Percentiles rank a stretch among this genome's conserved stretches.
These are phyloP conservation scores for Calliopsis andreniformis DNA, from an alignment of 1,140 invertebrate species.

Conservation along the genomic window DNA sequence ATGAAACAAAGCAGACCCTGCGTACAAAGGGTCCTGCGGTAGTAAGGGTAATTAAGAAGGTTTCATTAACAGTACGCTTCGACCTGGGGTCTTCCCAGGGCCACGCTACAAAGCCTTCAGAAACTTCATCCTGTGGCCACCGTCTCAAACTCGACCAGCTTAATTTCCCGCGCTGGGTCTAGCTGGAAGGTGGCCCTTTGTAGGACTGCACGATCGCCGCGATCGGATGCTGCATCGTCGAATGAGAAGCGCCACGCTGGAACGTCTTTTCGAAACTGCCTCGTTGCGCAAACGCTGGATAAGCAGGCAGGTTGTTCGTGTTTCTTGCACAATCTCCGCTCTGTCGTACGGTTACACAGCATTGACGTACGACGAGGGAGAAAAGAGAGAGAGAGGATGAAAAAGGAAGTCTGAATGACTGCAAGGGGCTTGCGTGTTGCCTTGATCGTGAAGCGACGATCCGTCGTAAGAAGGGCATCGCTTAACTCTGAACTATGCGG, in stretches of 20 bases:
- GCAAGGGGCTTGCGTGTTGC: slow-evolving; percentile 37
- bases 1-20: background rate
- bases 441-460: slow-evolving; percentile 32
- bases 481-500: slow-evolving; percentile 6
- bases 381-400: background rate
- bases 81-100: background rate
- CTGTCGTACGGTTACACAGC: slow-evolving; percentile 29
- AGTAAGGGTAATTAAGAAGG: slow-evolving; percentile 13
- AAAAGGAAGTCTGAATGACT: slow-evolving; percentile 37
- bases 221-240: slow-evolving; percentile 25
- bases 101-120: background rate
- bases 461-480: background rate
- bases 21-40: background rate
- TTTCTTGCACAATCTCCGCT: slow-evolving; percentile 64
- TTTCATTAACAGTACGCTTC: slow-evolving; percentile 12
- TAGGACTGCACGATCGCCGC: background rate
- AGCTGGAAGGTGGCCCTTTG: background rate
- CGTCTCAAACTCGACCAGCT: background rate
- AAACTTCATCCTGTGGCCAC: background rate
- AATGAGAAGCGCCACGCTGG: slow-evolving; percentile 25
- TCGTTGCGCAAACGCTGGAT: slow-evolving; percentile 62
- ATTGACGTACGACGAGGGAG: slow-evolving; percentile 13
- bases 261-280: slow-evolving; percentile 47
- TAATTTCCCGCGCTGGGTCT: slow-evolving; percentile 6
- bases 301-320: slow-evolving; percentile 56